Evolutionary conservation across 2,888 invertebrate species (phyloP), one percentile per base, ranked within the genome.

Genomic region (Yponomeuta cagnagella): DNA sequence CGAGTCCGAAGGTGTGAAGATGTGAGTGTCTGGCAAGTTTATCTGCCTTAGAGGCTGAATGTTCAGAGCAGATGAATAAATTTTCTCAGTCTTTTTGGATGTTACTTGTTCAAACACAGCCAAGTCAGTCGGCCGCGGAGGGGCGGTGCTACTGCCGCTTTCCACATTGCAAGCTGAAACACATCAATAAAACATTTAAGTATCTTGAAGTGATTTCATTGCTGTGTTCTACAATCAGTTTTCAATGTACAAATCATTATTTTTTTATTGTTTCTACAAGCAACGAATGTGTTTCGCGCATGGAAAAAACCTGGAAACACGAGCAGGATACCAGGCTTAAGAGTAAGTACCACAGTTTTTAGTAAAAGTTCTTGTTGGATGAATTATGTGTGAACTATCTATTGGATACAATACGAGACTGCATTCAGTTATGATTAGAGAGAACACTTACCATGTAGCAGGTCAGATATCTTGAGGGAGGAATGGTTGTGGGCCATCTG

Each of bases 401-500:
- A 43, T 5, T 43, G 8, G 43, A 43, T 43, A 33, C 33, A 33
- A 33, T 33, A 43, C 43, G 5, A 43, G 43, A 43, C 43, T 43
- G 43, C 43, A 5, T 43, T 43, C 43, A 43, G 43, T 43, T 15
- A 58, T 58, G 52, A 58, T 58, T 43, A 43, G 43, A 58, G 52
- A 58, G 2, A 58, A 58, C 58, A 91, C 93, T 93, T 88, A 93
- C 93, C 93, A 81, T 90, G 86, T 67, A 93, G 81, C 80, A 93
- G 82, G 75, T 92, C 93, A 71, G 92, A 92, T 82, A 93, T 92
- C 86, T 93, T 93, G 82, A 93, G 86, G 76, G 88, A 83, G 78
- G 92, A 88, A 80, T 92, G 90, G 84, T 88, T 90, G 80, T 92
- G 88, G 85, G 92, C 90, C 91, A 93, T 92, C 88, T 92, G 93